Evolutionary conservation across 2,888 invertebrate species (phyloP).

Genomic region (Enoplolaimus lenunculus): DNA sequence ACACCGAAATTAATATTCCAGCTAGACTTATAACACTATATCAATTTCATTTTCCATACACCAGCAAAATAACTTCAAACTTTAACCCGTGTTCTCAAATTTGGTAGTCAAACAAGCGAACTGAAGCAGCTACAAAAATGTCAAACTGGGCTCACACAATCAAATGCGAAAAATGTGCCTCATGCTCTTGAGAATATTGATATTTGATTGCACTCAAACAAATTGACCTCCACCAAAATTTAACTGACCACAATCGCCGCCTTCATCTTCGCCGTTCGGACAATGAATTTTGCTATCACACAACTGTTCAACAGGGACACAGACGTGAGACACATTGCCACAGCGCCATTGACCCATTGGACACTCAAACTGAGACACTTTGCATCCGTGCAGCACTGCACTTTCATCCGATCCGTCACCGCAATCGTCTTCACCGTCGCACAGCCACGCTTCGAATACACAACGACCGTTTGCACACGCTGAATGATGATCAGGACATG

Average conservation of each 20-base stretch:
- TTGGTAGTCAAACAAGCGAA: too few species aligned
- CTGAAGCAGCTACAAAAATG: too few species aligned
- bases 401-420: constrained; percentile 30
- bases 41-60: too few species aligned
- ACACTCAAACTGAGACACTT: constrained; percentile 41
- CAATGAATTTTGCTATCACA: constrained; percentile 76
- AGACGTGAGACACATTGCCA: constrained; percentile 73
- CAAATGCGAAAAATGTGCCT: too few species aligned
- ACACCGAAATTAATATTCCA: too few species aligned
- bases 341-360: constrained; percentile 75
- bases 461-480: constrained; percentile 40
- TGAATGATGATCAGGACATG: constrained; percentile 48
- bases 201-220: too few species aligned
- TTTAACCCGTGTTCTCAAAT: too few species aligned
- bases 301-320: constrained; percentile 59
- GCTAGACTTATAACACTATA: too few species aligned
- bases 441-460: constrained; percentile 37
- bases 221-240: too few species aligned
- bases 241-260: constrained; percentile 60
- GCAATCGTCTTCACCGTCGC: constrained; percentile 39
- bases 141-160: too few species aligned
- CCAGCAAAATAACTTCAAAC: too few species aligned
- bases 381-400: neutral
- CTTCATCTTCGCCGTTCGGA: constrained; percentile 88
- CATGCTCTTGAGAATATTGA: too few species aligned